Percentiles rank a stretch among this genome's conserved stretches.
Conservation (phyloP, 2,797 vertebrate species). For the Pyrocephalus nanus region DNA sequence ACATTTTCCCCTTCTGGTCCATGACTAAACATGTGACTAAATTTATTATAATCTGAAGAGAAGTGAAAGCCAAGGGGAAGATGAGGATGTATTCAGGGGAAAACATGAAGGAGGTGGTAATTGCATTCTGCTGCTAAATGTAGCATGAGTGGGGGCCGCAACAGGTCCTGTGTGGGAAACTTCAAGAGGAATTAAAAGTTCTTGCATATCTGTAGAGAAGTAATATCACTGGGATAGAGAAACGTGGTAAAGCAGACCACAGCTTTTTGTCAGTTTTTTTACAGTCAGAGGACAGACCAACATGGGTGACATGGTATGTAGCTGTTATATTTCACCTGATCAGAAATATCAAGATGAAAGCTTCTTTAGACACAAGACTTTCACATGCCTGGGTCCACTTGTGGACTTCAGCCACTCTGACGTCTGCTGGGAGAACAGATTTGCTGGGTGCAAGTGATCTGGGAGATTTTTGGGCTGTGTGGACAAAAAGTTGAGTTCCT, state of each 20-base stretch:
- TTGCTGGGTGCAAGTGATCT: neutral
- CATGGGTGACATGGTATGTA: neutral
- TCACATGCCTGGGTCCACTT: neutral
- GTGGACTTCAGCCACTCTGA: neutral
- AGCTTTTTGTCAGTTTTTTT: neutral
- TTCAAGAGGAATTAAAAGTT: neutral
- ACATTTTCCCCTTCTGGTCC: neutral
- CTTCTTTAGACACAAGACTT: neutral
- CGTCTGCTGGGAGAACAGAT: neutral
- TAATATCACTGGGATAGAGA: neutral
- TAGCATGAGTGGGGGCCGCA: neutral
- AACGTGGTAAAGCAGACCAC: neutral
- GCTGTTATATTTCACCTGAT: neutral
- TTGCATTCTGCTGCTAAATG: neutral
- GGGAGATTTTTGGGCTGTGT: neutral
- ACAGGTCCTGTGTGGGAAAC: neutral
- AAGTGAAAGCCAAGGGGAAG: neutral
- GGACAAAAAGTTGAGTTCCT: neutral
- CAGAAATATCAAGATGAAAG: neutral
- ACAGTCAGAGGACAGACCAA: neutral
- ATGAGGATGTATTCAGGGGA: neutral
- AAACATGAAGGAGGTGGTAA: neutral
- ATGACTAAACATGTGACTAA: neutral
- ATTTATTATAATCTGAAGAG: neutral
- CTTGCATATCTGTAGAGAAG: neutral